phyloP scores from a whole-genome alignment of 1,140 invertebrate genomes.

The Cotesia chilonis region DNA sequence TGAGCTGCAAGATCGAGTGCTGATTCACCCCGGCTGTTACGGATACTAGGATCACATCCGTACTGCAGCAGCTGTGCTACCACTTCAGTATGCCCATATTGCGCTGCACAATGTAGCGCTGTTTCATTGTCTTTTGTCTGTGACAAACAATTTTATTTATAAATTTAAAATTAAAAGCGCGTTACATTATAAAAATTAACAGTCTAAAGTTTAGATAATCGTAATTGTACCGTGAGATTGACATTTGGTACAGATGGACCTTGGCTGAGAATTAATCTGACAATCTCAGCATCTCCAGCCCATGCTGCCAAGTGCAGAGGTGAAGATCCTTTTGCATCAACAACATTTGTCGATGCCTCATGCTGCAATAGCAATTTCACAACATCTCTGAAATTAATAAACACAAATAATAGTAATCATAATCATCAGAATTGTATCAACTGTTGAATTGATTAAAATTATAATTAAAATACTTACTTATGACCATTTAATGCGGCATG shows the following conservation, averaged over 20 bases:
- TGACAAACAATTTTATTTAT: constrained; percentile 40
- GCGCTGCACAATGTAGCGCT: constrained; percentile 91
- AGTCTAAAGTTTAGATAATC: not conserved
- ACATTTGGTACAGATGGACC: constrained; percentile 81
- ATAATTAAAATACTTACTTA: constrained; percentile 71
- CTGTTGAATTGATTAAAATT: too few relatives aligned
- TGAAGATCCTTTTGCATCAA: constrained; percentile 85
- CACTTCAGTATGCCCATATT: constrained; percentile 93
- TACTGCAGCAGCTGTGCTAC: constrained; percentile 85
- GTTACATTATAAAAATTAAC: constrained; percentile 26
- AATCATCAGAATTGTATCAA: constrained; percentile 24
- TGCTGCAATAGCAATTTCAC: constrained; percentile 84
- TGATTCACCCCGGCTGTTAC: constrained; percentile 89
- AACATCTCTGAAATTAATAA: constrained; percentile 76
- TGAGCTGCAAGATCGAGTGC: constrained; percentile 94
- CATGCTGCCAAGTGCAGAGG: constrained; percentile 90
- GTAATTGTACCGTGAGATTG: constrained; percentile 77
- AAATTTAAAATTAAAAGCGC: constrained; percentile 28
- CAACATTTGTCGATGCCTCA: constrained; percentile 89
- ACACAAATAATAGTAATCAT: too few relatives aligned
- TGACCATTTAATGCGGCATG: constrained; percentile 95
- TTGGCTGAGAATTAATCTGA: constrained; percentile 78
- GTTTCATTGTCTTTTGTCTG: constrained; percentile 95
- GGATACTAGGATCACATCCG: constrained; percentile 88
- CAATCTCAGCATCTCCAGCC: constrained; percentile 87